phyloP scores from a whole-genome alignment of 2,888 invertebrate species.

The Chrysomela aeneicollis region DNA sequence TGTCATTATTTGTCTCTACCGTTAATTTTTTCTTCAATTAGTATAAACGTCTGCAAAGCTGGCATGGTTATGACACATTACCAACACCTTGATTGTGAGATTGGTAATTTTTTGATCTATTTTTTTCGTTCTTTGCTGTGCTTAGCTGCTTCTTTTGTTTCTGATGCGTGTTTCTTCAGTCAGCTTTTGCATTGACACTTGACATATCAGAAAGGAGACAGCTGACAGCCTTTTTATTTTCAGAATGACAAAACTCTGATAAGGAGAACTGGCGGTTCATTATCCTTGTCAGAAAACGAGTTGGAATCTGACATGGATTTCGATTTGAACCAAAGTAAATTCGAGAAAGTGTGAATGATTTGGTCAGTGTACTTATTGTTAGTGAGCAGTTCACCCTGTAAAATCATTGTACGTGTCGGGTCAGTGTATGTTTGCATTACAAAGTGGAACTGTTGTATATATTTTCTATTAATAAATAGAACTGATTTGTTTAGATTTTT shows the following conservation, averaged over 20 bases:
- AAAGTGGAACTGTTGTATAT: background rate
- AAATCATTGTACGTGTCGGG: background rate
- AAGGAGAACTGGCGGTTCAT: constrained; percentile 77
- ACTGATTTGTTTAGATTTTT: background rate
- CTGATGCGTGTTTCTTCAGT: background rate
- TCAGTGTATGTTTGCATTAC: background rate
- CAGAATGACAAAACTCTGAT: constrained; percentile 43
- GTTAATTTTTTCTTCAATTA: constrained; percentile 31
- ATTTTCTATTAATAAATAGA: background rate
- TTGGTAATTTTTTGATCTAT: constrained; percentile 25
- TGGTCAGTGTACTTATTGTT: background rate
- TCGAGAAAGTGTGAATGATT: background rate
- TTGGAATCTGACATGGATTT: constrained; percentile 73
- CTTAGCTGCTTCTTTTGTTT: background rate
- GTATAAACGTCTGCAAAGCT: constrained; percentile 42
- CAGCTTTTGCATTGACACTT: background rate
- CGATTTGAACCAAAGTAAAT: constrained; percentile 42
- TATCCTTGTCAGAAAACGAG: constrained; percentile 85
- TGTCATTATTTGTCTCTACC: no score
- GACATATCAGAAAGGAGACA: background rate
- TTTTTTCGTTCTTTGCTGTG: constrained; percentile 16
- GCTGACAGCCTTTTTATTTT: constrained; percentile 14
- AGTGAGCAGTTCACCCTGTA: background rate
- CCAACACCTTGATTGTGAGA: constrained; percentile 29
- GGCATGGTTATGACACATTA: constrained; percentile 39